phyloP scores from a whole-genome alignment of 2,797 vertebrate species.

The Mormyrops attenuatus region DNA sequence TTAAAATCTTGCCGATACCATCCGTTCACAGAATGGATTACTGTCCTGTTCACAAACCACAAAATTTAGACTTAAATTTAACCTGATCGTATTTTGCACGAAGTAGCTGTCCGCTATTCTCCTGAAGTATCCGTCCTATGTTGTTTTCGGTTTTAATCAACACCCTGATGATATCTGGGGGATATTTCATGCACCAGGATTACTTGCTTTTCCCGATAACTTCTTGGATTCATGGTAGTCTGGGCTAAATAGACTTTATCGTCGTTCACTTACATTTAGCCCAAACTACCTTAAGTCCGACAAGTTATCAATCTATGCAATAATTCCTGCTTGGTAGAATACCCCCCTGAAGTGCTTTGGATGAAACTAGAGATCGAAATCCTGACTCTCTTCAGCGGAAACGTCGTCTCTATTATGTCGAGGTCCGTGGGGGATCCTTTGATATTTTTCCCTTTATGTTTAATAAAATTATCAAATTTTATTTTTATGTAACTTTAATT shows the following conservation, averaged over 20 bases:
- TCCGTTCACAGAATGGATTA: background rate
- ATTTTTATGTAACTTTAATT: conserved; percentile 7
- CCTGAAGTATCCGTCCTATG: background rate
- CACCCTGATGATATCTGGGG: background rate
- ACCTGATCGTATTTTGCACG: background rate
- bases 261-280: background rate
- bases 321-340: background rate
- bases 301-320: background rate
- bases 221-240: background rate
- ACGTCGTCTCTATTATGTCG: background rate
- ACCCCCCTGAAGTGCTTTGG: background rate
- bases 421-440: background rate
- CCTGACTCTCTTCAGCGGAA: background rate
- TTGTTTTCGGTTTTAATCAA: background rate
- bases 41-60: background rate
- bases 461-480: background rate
- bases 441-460: background rate
- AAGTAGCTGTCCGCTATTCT: background rate
- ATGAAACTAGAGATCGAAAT: background rate
- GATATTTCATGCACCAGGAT: background rate
- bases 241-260: background rate
- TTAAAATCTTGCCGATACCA: background rate
- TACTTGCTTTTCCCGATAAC: background rate
- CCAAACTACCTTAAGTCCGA: background rate
- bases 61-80: background rate